Evolutionary conservation across 2,113 vertebrate species (phyloP).

Genomic region (Ictalurus punctatus): DNA sequence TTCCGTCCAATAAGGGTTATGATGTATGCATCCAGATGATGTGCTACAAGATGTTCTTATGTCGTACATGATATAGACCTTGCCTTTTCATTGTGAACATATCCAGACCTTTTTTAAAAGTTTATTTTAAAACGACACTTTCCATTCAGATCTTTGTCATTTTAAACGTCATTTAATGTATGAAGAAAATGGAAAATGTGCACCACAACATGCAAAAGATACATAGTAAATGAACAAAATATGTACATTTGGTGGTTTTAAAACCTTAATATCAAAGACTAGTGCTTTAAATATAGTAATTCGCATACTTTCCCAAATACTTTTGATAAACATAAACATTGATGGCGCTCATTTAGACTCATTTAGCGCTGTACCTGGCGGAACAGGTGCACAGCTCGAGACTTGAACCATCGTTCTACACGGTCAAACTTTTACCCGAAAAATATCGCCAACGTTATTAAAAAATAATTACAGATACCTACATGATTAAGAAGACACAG

Average conservation of each 20-base stretch:
- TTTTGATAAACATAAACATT: not conserved
- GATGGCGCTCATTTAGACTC: not conserved
- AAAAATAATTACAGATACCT: not conserved
- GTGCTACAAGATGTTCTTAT: not conserved
- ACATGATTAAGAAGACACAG: conserved; percentile 8
- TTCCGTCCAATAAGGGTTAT: not conserved
- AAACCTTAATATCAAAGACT: not conserved
- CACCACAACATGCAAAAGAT: not conserved
- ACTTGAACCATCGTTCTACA: not conserved
- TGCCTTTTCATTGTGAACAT: not conserved
- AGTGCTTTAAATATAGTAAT: not conserved
- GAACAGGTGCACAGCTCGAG: conserved; percentile 26
- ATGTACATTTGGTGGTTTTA: not conserved
- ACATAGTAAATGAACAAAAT: not conserved
- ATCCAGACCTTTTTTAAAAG: not conserved
- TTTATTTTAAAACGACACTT: not conserved
- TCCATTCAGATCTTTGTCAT: not conserved
- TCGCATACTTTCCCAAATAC: not conserved
- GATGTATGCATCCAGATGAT: not conserved
- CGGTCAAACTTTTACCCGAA: not conserved
- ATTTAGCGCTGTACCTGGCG: not conserved
- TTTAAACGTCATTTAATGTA: not conserved
- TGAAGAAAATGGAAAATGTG: not conserved
- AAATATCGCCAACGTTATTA: not conserved
- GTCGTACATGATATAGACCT: not conserved